Percentiles rank a stretch among this genome's conserved stretches.
phyloP scores from a whole-genome alignment of 2,113 vertebrate genomes.

The Mixornis gularis region DNA sequence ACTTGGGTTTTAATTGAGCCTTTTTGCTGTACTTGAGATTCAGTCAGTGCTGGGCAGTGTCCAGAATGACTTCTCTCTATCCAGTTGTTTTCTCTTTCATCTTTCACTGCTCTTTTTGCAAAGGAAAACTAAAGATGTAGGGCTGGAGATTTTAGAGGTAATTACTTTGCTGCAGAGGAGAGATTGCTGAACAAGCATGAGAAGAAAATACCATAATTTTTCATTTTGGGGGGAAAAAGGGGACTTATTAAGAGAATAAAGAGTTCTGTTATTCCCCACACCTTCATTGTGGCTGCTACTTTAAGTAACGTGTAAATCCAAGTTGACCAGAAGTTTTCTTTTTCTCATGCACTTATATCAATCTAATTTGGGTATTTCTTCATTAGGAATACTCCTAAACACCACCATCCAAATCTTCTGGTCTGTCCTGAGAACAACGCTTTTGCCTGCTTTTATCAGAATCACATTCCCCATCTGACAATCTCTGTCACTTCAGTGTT shows the following conservation, averaged over 20 bases:
- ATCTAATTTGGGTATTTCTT: background rate
- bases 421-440: background rate
- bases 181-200: background rate
- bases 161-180: background rate
- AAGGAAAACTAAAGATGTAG: background rate
- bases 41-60: background rate
- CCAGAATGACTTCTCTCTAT: background rate
- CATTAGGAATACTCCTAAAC: background rate
- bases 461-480: background rate
- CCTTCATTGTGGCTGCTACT: background rate
- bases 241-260: background rate
- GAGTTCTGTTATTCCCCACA: background rate
- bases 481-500: background rate
- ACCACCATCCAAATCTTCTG: background rate
- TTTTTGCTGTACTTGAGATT: background rate
- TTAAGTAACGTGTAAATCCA: background rate
- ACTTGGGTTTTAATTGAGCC: background rate
- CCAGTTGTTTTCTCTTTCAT: background rate
- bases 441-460: background rate
- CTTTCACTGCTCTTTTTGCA: background rate
- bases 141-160: background rate
- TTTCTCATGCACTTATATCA: background rate
- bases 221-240: background rate
- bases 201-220: background rate
- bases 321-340: background rate